Evolutionary conservation across 2,113 vertebrate genomes (phyloP).

Genomic region (Platichthys stellatus): DNA sequence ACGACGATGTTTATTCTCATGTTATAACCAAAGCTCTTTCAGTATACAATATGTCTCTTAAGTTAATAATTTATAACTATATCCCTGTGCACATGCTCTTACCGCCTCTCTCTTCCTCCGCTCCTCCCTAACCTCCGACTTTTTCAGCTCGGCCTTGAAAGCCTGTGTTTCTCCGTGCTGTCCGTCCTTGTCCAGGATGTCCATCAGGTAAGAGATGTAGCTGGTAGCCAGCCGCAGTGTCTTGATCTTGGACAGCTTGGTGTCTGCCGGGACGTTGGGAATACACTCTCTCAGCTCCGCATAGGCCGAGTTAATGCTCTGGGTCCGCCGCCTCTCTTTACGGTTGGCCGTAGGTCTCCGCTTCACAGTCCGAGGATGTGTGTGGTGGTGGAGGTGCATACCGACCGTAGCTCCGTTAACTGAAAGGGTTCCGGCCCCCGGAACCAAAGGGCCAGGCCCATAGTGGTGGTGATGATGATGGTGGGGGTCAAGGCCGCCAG

Average conservation of each 20-base stretch:
- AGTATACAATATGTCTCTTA: too few species aligned
- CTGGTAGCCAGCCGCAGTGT: conserved; percentile 96
- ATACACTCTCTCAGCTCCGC: conserved; percentile 97
- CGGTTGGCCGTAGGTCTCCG: conserved; percentile 96
- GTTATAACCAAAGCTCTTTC: too few species aligned
- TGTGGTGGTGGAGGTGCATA: conserved; percentile 66
- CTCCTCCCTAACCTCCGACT: conserved; percentile 95
- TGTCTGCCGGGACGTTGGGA: conserved; percentile 97
- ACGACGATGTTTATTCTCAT: too few species aligned
- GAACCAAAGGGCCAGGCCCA: conserved; percentile 82
- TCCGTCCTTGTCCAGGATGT: conserved; percentile 98
- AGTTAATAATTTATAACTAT: too few species aligned
- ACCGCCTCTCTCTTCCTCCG: conserved; percentile 96
- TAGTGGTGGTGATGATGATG: conserved; percentile 88
- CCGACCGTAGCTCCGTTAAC: conserved; percentile 84
- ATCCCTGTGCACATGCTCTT: conserved; percentile 65
- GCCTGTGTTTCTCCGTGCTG: conserved; percentile 96
- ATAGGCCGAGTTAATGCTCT: conserved; percentile 99
- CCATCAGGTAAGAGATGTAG: conserved; percentile 99
- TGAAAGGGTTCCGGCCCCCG: conserved; percentile 81
- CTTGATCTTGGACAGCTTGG: conserved; percentile 98
- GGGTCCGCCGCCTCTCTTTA: conserved; percentile 97
- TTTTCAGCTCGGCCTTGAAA: conserved; percentile 98
- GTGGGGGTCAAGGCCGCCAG: conserved; percentile 61
- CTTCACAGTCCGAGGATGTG: conserved; percentile 85